A percentile compares a stretch with the other conserved stretches of the same genome.
Conservation (phyloP, 2,888 invertebrate species). For the Lithophane semibrunnea region DNA sequence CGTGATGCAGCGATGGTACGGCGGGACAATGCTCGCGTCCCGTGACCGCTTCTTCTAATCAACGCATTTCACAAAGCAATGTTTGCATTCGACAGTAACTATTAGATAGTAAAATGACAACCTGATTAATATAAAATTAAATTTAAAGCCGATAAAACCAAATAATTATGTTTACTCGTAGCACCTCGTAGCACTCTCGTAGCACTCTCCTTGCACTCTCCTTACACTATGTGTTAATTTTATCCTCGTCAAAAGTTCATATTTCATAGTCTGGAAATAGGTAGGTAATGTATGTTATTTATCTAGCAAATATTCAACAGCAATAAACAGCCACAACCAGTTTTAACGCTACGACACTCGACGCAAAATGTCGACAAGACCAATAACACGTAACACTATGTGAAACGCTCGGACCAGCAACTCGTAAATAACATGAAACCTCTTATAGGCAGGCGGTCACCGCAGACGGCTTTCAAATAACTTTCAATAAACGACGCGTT, state of each 20-base stretch:
- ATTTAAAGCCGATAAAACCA: neutral
- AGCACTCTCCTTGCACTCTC: neutral
- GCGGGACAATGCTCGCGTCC: constrained; percentile 49
- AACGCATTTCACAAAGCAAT: constrained; percentile 43
- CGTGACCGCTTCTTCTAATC: constrained; percentile 42
- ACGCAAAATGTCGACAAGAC: constrained; percentile 38
- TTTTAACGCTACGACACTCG: constrained; percentile 19
- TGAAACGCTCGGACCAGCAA: constrained; percentile 64
- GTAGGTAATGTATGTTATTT: neutral
- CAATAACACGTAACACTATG: constrained; percentile 56
- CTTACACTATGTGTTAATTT: neutral
- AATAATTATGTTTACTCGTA: neutral
- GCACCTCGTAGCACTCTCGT: neutral
- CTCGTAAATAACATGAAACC: constrained; percentile 72
- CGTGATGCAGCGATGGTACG: constrained; percentile 62
- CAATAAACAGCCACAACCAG: constrained; percentile 6
- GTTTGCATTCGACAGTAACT: constrained; percentile 45
- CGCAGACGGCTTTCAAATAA: constrained; percentile 79
- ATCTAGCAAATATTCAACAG: constrained; percentile 13
- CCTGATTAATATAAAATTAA: neutral
- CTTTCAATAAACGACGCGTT: constrained; percentile 76
- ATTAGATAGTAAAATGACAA: constrained; percentile 9
- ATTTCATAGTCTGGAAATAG: neutral
- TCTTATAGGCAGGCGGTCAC: constrained; percentile 72
- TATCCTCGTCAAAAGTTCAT: neutral